A percentile compares a stretch with the other conserved stretches of the same genome.
phyloP scores from a whole-genome alignment of 2,113 vertebrate genomes.

The Monarcha castaneiventris region DNA sequence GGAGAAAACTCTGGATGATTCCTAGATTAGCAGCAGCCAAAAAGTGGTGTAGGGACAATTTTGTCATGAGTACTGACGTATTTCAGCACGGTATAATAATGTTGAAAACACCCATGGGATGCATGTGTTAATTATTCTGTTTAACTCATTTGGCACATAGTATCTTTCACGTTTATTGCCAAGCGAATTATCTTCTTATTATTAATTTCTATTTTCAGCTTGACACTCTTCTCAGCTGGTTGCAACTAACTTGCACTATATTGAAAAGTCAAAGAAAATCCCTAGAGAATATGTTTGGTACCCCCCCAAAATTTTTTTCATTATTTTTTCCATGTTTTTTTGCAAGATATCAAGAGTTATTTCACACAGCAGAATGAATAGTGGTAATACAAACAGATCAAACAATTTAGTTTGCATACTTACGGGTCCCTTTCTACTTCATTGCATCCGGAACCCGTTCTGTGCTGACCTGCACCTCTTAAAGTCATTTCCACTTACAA shows the following conservation, averaged over 20 bases:
- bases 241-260: not conserved
- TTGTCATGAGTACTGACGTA: not conserved
- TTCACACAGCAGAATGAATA: not conserved
- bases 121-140: not conserved
- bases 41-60: not conserved
- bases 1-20: not conserved
- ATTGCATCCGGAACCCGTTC: not conserved
- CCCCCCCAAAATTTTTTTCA: too few relatives aligned
- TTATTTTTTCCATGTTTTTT: not conserved
- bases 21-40: not conserved
- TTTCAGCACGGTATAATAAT: not conserved
- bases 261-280: not conserved
- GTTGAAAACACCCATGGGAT: not conserved
- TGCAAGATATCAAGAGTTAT: not conserved
- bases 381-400: not conserved
- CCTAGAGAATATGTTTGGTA: not conserved
- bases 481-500: not conserved
- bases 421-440: not conserved
- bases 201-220: not conserved
- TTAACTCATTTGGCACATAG: not conserved
- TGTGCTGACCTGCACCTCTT: not conserved
- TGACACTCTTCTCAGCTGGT: not conserved
- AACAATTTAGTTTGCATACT: not conserved
- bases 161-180: not conserved
- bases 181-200: not conserved